Base-by-base conservation (phyloP, 2,888 invertebrate species). In the Sinopyrophorus schimmeli region DNA sequence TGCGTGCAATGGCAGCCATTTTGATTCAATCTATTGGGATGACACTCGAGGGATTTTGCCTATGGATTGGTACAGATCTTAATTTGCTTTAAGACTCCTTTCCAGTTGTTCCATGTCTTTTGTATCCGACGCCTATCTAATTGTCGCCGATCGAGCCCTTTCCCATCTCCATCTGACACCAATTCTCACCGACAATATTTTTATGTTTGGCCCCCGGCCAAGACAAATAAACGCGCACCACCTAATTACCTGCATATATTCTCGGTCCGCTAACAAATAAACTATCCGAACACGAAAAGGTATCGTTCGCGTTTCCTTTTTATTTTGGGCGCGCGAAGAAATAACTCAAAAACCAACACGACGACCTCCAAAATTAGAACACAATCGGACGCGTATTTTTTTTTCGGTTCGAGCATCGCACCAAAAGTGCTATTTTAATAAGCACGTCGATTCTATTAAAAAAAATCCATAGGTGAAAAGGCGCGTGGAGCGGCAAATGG, bases 1-100 rank as follows among this genome's bases (percentile, higher is more conserved):
- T 69, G 70, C 70, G 70, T 69, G 65, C 67, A 66, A 67, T 65
- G 65, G 67, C 66, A 67, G 69, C 71, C 72, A 71, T 77, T 75
- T 72, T 74, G 73, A 76, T 76, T 76, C 79, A 77, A 79, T 79
- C 78, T 76, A 79, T 79, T 72, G 77, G 74, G 75, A 79, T 78
- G 80, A 78, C 78, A 78, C 78, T 76, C 78, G 65, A 59, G 78
- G 79, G 79, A 79, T 63, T 66, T 64, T 62, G 64, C 59, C 64
- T 61, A 62, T 59, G 66, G 65, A 67, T 65, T 63, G 65, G 65
- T 56, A 60, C 60, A 62, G 67, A 68, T 70, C 70, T 70, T 70
- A 70, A 70, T 71, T 70, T 68, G 70, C 69, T 70, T 70, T 70
- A 71, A 70, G 62, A 56, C 60, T 43, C 38, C 52, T 47, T 47